A percentile compares a stretch with the other conserved stretches of the same genome.
phyloP scores from a whole-genome alignment of 2,888 invertebrate species.

The Ectemnius cavifrons region DNA sequence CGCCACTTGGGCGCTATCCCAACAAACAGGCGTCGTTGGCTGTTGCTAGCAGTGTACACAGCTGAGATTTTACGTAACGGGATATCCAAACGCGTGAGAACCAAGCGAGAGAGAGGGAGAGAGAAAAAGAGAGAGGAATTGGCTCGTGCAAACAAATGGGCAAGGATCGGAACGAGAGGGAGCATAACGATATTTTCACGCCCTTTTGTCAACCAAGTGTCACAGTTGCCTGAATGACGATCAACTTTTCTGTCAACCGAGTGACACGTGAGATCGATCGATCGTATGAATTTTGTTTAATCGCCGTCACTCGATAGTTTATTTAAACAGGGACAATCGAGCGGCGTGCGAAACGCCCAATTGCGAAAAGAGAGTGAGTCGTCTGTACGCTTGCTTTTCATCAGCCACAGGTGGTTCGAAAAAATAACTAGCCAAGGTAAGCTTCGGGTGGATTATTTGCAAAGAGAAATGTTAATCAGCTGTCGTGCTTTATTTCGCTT shows the following conservation, averaged over 20 bases:
- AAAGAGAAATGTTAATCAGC: not conserved
- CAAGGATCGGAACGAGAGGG: not conserved
- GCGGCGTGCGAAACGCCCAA: not conserved
- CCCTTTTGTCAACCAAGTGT: not conserved
- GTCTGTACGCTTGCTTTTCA: not conserved
- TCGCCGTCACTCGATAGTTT: no score
- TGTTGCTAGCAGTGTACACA: constrained; percentile 5
- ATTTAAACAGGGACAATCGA: no score
- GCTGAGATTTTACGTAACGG: constrained; percentile 16
- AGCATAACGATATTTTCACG: not conserved
- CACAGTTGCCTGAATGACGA: no score
- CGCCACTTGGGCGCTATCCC: not conserved
- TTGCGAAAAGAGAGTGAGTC: not conserved
- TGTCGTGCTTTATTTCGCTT: not conserved
- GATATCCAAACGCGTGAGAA: not conserved
- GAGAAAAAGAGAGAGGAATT: not conserved
- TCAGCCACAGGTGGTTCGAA: constrained; percentile 45
- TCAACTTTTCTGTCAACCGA: no score
- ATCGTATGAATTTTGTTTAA: no score
- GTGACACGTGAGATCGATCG: no score
- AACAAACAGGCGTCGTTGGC: no score
- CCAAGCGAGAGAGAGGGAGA: not conserved
- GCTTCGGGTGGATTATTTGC: no score
- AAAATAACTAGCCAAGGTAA: constrained; percentile 15
- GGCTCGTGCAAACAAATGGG: constrained; percentile 5